These are phyloP conservation scores for Danionella cerebrum DNA, from an alignment of 2,113 vertebrate species.

Conservation along the genomic window DNA sequence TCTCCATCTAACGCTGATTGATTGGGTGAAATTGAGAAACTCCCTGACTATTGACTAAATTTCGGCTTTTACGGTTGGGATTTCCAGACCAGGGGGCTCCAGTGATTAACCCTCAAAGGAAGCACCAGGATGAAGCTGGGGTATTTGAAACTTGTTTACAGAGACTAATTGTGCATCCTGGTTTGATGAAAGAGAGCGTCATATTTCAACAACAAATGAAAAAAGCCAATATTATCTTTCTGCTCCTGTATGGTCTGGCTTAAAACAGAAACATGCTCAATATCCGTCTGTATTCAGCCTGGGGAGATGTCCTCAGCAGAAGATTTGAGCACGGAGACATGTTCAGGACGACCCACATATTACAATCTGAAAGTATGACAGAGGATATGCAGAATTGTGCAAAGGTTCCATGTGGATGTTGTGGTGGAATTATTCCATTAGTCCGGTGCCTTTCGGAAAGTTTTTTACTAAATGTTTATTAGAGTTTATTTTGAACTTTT, in stretches of 20 bases:
- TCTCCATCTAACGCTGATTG: constrained; percentile 31
- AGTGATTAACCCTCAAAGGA: constrained; percentile 38
- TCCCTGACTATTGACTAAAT: constrained; percentile 40
- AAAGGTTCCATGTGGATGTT: no score
- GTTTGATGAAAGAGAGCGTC: background rate
- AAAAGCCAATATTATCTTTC: background rate
- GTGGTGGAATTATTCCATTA: no score
- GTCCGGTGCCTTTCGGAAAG: no score
- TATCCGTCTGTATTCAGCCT: background rate
- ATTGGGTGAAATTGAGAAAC: constrained; percentile 32
- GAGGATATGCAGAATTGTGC: no score
- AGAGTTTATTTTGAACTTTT: no score
- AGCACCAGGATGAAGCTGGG: constrained; percentile 20
- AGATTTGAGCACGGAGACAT: no score
- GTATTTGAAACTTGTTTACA: constrained; percentile 13
- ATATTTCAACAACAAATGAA: background rate
- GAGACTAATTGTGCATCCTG: background rate
- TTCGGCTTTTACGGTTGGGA: constrained; percentile 24
- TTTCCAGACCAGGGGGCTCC: constrained; percentile 25
- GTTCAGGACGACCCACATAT: no score
- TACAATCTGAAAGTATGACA: no score
- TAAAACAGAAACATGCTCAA: background rate
- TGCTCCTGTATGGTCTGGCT: background rate
- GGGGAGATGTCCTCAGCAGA: no score
- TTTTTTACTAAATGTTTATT: no score